Percentiles rank a stretch among this genome's conserved stretches.
Evolutionary conservation across 2,797 vertebrate species (phyloP).

Genomic region (Sebastes iracundus): DNA sequence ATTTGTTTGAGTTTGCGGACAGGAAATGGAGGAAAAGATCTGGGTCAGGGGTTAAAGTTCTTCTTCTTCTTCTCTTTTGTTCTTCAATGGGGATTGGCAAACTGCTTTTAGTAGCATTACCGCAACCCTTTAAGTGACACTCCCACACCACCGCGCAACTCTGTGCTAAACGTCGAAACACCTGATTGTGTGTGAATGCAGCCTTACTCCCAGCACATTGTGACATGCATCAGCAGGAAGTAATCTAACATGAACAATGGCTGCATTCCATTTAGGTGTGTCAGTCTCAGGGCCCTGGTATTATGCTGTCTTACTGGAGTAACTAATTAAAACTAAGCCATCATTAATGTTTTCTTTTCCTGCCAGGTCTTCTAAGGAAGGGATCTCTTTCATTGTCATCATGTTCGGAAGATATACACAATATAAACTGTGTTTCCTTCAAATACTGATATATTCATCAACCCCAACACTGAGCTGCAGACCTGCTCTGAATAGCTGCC

Average conservation of each 20-base stretch:
- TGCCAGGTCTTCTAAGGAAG: neutral
- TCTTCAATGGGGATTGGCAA: neutral
- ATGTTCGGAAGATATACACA: neutral
- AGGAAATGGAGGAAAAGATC: neutral
- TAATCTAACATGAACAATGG: neutral
- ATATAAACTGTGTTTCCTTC: neutral
- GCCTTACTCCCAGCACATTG: neutral
- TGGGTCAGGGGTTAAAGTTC: neutral
- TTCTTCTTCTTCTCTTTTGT: neutral
- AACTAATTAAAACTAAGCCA: neutral
- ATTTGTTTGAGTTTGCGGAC: neutral
- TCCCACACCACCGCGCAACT: too few species aligned
- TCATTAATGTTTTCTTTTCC: neutral
- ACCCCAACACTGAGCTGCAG: neutral
- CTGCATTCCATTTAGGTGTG: neutral
- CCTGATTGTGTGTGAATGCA: too few species aligned
- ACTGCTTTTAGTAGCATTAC: neutral
- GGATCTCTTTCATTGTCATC: neutral
- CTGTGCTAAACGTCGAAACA: too few species aligned
- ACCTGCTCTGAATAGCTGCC: neutral
- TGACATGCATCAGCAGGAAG: neutral
- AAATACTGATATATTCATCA: neutral
- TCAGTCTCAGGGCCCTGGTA: neutral
- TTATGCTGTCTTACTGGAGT: neutral
- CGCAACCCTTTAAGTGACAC: too few species aligned